Percentiles rank a stretch among this genome's conserved stretches.
Conservation (phyloP, 2,797 vertebrate genomes). For the Helicolenus hilgendorfi region DNA sequence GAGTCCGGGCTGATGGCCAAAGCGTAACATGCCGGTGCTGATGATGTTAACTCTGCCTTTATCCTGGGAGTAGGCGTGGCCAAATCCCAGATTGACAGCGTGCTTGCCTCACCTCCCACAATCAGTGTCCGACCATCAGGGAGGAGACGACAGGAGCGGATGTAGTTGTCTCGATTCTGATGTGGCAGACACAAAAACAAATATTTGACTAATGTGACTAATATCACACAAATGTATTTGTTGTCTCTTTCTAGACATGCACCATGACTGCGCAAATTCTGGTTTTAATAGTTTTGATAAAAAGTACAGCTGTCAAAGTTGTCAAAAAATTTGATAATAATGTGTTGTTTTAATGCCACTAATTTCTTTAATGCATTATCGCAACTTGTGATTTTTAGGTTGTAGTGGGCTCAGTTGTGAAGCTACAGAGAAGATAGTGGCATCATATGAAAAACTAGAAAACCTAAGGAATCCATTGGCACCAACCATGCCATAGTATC, state of each 20-base stretch:
- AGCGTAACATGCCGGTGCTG: constrained; percentile 96
- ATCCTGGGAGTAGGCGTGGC: constrained; percentile 96
- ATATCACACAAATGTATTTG: neutral
- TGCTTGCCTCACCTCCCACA: constrained; percentile 97
- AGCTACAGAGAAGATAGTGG: too few relatives aligned
- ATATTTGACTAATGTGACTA: neutral
- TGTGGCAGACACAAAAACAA: neutral
- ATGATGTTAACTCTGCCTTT: constrained; percentile 97
- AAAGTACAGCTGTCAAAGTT: too few relatives aligned
- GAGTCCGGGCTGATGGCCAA: constrained; percentile 98
- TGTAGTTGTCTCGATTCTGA: constrained; percentile 98
- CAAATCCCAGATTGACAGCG: constrained; percentile 97
- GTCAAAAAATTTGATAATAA: too few relatives aligned
- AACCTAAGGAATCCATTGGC: too few relatives aligned
- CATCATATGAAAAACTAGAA: too few relatives aligned
- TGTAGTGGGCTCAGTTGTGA: too few relatives aligned
- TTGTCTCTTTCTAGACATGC: neutral
- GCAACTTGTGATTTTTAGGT: too few relatives aligned
- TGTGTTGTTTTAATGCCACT: too few relatives aligned
- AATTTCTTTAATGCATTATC: too few relatives aligned
- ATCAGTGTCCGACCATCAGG: constrained; percentile 97
- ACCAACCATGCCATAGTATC: too few relatives aligned
- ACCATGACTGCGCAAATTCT: neutral
- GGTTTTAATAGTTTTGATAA: neutral
- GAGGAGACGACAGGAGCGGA: constrained; percentile 97